phyloP scores from a whole-genome alignment of 2,797 vertebrate species.

The Liparis tanakae region DNA sequence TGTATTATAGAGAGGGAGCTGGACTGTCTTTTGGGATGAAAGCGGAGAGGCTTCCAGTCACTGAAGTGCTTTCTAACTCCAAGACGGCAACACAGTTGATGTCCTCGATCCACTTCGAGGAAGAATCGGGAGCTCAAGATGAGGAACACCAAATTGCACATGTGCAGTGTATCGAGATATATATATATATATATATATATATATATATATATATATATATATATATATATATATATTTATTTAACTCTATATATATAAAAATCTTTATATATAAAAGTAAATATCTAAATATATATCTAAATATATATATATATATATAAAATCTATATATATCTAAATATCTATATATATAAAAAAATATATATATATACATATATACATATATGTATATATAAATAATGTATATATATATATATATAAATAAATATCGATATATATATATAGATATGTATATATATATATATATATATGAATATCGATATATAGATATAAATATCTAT shows the following conservation, averaged over 20 bases:
- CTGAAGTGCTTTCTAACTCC: slow-evolving; percentile 16
- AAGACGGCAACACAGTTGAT: neutral
- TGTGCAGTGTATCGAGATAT: neutral
- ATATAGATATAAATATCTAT: too few species aligned
- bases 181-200: too few species aligned
- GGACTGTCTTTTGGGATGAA: neutral
- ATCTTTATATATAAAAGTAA: too few species aligned
- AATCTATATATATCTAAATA: too few species aligned
- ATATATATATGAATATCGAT: neutral
- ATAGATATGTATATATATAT: neutral
- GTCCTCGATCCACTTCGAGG: neutral
- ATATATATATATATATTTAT: too few species aligned
- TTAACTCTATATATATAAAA: too few species aligned
- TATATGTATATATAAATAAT: too few species aligned
- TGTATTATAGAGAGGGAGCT: slow-evolving; percentile 18
- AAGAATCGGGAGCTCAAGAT: neutral
- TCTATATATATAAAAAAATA: neutral
- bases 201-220: too few species aligned
- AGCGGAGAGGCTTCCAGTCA: slow-evolving; percentile 9
- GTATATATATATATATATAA: too few species aligned
- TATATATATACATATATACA: too few species aligned
- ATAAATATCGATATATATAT: slow-evolving; percentile 5
- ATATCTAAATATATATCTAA: too few species aligned
- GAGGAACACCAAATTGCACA: neutral
- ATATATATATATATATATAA: too few species aligned